Base-by-base conservation (phyloP, 2,797 vertebrate species). In the Picus viridis region DNA sequence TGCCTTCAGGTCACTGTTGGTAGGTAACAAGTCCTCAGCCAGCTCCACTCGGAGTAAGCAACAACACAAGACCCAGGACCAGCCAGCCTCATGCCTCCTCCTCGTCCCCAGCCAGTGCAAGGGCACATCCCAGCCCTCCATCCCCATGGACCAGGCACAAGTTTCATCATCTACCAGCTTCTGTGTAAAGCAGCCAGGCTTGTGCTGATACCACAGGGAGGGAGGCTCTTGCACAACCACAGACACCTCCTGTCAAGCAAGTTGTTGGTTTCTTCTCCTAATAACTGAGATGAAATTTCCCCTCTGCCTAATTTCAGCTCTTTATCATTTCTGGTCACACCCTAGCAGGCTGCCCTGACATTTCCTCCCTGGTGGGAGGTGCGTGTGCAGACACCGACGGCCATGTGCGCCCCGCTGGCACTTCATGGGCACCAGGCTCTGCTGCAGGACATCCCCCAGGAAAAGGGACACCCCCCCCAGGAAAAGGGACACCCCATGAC, bases 371-470 rank as follows among this genome's bases (percentile, higher is more conserved):
- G 5, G 23, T 4, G 62, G 22, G 5, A 61, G 34, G 30, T 7
- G 62, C 17, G 41, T 43, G 36, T 2, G 61, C 13, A 4, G 27
- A 29, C 1, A 1, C 45, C 2, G 41, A 30, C 20, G 7, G 19
- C 15, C 85, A 43, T 0, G 12, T 6, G 57, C 2, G 1, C 57
- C 75, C 1, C 1, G 1, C 45, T 6, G 51, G 36, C 61, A 22
- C 43, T 2, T 6, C 2, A 6, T n/a, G 9, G 3, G 2, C 6
- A 1, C 2, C 18, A 51, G 32, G 36, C 11, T 22, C 3, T 1
- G 36, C 34, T 36, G 47, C 23, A 29, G 64, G 68, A 53, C 63
- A 18, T 3, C 45, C 22, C 51, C 24, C 32, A 3, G 0, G 1
- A 9, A 32, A 29, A 45, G 16, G 16, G 70, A 62, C 23, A 32